These are phyloP conservation scores for Cybosia mesomella DNA, from an alignment of 2,888 invertebrate species.

Conservation along the genomic window DNA sequence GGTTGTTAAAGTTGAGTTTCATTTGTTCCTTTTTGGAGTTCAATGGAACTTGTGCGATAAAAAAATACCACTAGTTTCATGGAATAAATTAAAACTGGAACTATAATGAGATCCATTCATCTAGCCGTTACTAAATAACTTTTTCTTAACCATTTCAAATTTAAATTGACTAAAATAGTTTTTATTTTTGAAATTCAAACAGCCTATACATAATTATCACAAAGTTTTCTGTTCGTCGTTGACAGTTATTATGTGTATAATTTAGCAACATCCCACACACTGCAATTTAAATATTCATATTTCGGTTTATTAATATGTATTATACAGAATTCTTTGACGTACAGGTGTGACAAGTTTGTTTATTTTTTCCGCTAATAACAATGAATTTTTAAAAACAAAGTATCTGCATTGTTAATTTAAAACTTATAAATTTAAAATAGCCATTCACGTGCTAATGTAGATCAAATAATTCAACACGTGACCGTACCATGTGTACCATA, in stretches of 20 bases:
- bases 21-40: too few species aligned
- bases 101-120: too few species aligned
- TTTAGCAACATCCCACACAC: neutral
- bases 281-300: neutral
- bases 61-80: neutral
- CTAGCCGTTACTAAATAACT: too few species aligned
- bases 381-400: conserved; percentile 43
- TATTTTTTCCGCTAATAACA: conserved; percentile 16
- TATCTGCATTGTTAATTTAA: conserved; percentile 34
- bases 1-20: too few species aligned
- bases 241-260: neutral
- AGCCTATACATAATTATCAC: too few species aligned
- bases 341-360: conserved; percentile 24
- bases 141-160: too few species aligned
- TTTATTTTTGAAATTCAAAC: neutral
- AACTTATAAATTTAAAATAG: conserved; percentile 34
- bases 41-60: neutral
- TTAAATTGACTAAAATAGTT: too few species aligned
- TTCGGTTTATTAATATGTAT: neutral
- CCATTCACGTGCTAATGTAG: conserved; percentile 47
- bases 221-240: neutral
- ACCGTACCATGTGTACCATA: conserved; percentile 30
- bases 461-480: conserved; percentile 50
- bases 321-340: conserved; percentile 9
- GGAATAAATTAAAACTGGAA: too few species aligned